Evolutionary conservation across 2,888 invertebrate species (phyloP).

Genomic region (Poecilus cupreus): DNA sequence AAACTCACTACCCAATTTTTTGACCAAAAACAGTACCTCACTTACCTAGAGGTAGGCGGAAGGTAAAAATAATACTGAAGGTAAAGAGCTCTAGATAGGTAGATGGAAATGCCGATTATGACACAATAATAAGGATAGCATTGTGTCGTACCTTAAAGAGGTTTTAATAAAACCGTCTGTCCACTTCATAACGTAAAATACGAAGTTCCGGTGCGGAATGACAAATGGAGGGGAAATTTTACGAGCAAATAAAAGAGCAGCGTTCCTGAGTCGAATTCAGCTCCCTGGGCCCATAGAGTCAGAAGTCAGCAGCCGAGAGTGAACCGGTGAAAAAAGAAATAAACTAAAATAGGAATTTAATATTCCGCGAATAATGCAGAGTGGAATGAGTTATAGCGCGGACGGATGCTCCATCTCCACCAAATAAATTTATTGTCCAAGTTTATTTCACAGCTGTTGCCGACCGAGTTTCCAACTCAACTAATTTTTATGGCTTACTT

Average conservation of each 20-base stretch:
- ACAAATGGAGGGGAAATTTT: conserved; percentile 54
- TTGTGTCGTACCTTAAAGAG: neutral
- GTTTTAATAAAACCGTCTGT: conserved; percentile 55
- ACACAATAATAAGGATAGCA: neutral
- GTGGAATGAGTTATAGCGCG: conserved; percentile 1
- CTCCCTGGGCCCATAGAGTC: neutral
- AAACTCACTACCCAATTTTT: too few relatives aligned
- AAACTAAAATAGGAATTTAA: conserved; percentile 55
- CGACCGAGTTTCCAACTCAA: conserved; percentile 38
- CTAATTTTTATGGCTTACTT: conserved; percentile 55
- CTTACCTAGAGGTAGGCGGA: too few relatives aligned
- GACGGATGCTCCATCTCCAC: conserved; percentile 2
- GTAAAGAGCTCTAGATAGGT: too few relatives aligned
- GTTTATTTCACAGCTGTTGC: conserved; percentile 39
- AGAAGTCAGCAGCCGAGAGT: neutral
- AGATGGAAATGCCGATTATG: too few relatives aligned
- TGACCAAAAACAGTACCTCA: too few relatives aligned
- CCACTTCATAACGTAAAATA: conserved; percentile 43
- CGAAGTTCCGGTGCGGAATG: conserved; percentile 29
- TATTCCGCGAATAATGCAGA: conserved; percentile 44
- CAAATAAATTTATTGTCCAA: conserved; percentile 40
- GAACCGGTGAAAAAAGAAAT: conserved; percentile 46
- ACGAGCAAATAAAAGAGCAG: conserved; percentile 50
- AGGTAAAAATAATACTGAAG: too few relatives aligned
- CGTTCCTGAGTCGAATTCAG: conserved; percentile 12